Base-by-base conservation (phyloP, 2,113 vertebrate genomes). In the Crypturellus undulatus region DNA sequence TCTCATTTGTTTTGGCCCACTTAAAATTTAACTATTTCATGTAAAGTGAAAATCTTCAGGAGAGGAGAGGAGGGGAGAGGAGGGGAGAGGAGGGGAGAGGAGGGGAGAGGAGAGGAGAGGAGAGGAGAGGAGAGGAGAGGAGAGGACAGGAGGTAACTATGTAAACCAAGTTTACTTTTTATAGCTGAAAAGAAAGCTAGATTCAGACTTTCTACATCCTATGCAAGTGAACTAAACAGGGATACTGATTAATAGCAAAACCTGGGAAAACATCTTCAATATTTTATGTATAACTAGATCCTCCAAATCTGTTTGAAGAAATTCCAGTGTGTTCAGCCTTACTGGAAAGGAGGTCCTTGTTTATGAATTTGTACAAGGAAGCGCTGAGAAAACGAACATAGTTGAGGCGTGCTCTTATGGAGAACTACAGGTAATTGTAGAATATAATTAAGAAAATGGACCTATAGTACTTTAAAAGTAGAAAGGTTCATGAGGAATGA, bases 1-100 rank as follows among this genome's bases (percentile, higher is more conserved):
- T 36, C 14, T 90, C 40, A n/a, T 45, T 88, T 43, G 38, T 80
- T 30, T 77, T 77, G 12, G n/a, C 15, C 12, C 8, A 18, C 24
- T 88, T 90, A 94, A 79, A 72, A 52, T 85, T 79, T 90, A 90
- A 62, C 58, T 80, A 52, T 64, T 87, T 10, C 52, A 7, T n/a
- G 30, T 36, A 49, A 93, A 88, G 10, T 22, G 28, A 30, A 90
- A 13, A 38, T 9, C 64, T 90, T 82, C 1, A 0, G 87, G 43
- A 45, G 26, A 32, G 56, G 42, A 30, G 32, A 0, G 1, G 51
- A 26, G 26, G 16, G n/a, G n/a, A n/a, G n/a, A 0, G 87, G 43
- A 45, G 26, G 26, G 56, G 42, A 30, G 32, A 0, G 1, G 51
- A 26, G 26, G 16, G 26, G 52, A 54, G 26, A 0, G 84, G 43